Conservation (phyloP, 2,797 vertebrate species). For the Pantherophis vulpinus region DNA sequence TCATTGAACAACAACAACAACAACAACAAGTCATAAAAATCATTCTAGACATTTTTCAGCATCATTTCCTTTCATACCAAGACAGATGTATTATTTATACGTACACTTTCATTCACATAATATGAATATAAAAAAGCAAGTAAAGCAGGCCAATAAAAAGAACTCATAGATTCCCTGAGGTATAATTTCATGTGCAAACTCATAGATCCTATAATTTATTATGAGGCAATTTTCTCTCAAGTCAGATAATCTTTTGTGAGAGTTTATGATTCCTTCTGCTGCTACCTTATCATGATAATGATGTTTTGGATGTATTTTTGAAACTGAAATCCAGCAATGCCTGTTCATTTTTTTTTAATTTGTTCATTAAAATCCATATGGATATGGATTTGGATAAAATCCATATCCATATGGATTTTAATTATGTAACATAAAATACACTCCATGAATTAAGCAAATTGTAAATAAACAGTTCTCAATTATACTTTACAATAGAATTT, state of each 20-base stretch:
- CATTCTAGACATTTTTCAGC: not conserved
- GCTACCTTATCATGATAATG: not conserved
- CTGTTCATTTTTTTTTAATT: not conserved
- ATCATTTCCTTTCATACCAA: not conserved
- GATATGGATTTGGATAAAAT: too few relatives aligned
- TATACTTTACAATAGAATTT: constrained; percentile 16
- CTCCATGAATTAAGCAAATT: not conserved
- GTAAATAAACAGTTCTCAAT: not conserved
- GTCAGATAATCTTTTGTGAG: constrained; percentile 26
- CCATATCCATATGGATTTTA: not conserved
- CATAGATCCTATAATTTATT: constrained; percentile 27
- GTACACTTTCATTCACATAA: constrained; percentile 6
- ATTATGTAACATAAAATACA: constrained; percentile 7
- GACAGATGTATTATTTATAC: not conserved
- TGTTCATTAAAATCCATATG: not conserved
- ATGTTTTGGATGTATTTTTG: not conserved
- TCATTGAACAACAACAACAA: not conserved
- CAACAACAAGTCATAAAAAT: not conserved
- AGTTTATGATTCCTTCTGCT: not conserved
- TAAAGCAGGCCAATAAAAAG: not conserved
- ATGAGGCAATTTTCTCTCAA: constrained; percentile 18
- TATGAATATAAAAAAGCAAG: constrained; percentile 2
- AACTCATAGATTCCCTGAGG: rapidly evolving
- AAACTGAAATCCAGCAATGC: not conserved
- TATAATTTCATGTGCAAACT: not conserved